These are phyloP conservation scores for Chionoecetes opilio DNA, from an alignment of 1,140 invertebrate species.

Conservation along the genomic window DNA sequence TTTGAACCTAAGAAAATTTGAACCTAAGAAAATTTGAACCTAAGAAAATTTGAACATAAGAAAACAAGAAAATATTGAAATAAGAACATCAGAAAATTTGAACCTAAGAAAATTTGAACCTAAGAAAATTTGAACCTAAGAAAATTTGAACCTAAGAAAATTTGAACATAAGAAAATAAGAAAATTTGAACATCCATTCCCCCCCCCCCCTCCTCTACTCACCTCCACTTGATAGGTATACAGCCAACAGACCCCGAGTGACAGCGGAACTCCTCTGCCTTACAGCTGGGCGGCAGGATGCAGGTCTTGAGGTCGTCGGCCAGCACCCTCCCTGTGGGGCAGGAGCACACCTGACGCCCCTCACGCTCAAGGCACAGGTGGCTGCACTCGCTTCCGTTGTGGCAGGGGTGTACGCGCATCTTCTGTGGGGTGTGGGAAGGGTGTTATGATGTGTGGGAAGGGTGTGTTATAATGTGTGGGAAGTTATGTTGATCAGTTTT, in stretches of 20 bases:
- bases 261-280: conserved; percentile 91
- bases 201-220: conserved; percentile 81
- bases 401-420: conserved; percentile 65
- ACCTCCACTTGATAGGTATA: conserved; percentile 91
- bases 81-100: no score
- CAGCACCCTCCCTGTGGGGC: conserved; percentile 90
- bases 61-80: neutral
- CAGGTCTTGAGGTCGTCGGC: conserved; percentile 89
- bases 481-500: no score
- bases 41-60: no score
- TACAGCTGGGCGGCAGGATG: conserved; percentile 89
- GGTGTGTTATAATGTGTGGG: no score
- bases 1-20: no score
- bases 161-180: no score
- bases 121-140: no score
- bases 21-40: no score
- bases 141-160: no score
- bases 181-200: neutral
- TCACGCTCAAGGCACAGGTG: conserved; percentile 87
- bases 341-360: conserved; percentile 87
- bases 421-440: neutral
- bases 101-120: no score
- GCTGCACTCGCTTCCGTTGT: conserved; percentile 85
- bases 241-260: conserved; percentile 85
- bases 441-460: no score